phyloP scores from a whole-genome alignment of 2,888 invertebrate genomes.

The Cremastinae sp. region DNA sequence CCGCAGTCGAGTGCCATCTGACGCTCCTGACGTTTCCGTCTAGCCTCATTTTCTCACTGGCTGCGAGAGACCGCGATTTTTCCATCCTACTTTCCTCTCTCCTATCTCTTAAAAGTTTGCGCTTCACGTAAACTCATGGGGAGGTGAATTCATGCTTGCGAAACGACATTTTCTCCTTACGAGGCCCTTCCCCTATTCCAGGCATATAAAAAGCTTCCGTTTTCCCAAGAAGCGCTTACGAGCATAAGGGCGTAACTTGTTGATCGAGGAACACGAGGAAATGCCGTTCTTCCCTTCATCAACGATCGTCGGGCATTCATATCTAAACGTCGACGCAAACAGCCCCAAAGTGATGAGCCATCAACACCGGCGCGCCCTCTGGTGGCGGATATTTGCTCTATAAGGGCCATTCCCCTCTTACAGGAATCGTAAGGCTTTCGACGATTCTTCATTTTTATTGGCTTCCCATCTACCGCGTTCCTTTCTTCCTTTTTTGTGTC shows the following conservation, averaged over 20 bases:
- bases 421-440: not conserved
- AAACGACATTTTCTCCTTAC: constrained; percentile 38
- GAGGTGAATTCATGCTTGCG: constrained; percentile 9
- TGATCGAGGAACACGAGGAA: not conserved
- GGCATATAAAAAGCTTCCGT: constrained; percentile 24
- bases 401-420: not conserved
- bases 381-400: constrained; percentile 3
- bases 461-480: too few species aligned
- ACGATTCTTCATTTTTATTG: not conserved
- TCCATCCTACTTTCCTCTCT: not conserved
- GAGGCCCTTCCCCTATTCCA: constrained; percentile 35
- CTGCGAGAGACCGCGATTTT: too few species aligned
- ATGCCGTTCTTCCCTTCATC: not conserved
- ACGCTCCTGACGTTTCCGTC: constrained; percentile 6
- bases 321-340: not conserved
- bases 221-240: not conserved
- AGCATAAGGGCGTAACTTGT: constrained; percentile 6
- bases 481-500: too few species aligned
- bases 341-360: constrained; percentile 16
- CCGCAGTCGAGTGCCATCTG: constrained; percentile 1
- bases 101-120: constrained; percentile 7
- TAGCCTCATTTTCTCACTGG: constrained; percentile 1
- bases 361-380: constrained; percentile 10
- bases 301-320: not conserved
- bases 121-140: not conserved